phyloP scores from a whole-genome alignment of 2,113 vertebrate genomes.

The Mustela lutreola region DNA sequence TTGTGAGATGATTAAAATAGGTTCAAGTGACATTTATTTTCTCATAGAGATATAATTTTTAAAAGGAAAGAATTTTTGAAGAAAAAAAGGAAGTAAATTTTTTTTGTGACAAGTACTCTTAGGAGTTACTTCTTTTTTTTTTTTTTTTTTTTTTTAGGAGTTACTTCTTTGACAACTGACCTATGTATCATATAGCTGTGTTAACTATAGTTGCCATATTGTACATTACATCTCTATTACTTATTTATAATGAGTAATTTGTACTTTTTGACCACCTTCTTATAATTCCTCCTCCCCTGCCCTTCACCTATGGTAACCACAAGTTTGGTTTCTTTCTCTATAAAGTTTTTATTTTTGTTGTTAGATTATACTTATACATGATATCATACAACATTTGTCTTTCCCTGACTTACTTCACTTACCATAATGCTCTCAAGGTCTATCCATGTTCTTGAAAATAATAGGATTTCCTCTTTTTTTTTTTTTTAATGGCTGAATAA shows the following conservation, averaged over 20 bases:
- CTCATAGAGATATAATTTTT: neutral
- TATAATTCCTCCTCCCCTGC: neutral
- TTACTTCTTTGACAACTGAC: neutral
- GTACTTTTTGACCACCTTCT: neutral
- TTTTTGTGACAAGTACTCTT: neutral
- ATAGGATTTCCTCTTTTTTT: neutral
- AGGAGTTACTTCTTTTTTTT: neutral
- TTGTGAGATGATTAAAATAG: neutral
- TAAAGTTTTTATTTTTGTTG: neutral
- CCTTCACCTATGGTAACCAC: neutral
- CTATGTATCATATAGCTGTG: neutral
- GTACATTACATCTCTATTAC: neutral
- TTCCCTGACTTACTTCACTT: neutral
- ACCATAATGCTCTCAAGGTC: neutral
- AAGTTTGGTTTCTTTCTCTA: neutral
- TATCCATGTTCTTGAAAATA: neutral
- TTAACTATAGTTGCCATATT: neutral
- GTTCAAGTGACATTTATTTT: neutral
- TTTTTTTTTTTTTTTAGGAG: no score
- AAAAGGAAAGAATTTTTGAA: neutral
- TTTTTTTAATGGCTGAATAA: neutral
- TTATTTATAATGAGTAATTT: neutral
- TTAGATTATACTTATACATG: neutral
- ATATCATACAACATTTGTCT: neutral
- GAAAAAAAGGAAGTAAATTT: neutral